These are phyloP conservation scores for Galemys pyrenaicus DNA, from an alignment of 2,113 vertebrate genomes.

Conservation along the genomic window DNA sequence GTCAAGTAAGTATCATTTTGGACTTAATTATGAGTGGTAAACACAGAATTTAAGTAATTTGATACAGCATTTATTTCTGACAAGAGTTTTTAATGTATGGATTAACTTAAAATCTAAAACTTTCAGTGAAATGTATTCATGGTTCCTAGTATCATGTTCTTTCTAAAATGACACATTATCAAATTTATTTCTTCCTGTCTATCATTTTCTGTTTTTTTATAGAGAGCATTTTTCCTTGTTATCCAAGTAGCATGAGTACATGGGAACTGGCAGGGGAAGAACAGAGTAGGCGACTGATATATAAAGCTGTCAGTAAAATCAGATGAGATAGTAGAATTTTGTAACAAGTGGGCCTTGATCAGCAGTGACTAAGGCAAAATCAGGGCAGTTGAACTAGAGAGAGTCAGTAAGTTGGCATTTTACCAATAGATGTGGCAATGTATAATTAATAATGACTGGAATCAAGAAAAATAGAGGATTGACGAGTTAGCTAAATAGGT, in stretches of 20 bases:
- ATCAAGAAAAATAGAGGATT: not conserved
- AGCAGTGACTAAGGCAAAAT: not conserved
- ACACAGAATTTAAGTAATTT: slow-evolving; percentile 30
- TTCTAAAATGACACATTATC: slow-evolving; percentile 1
- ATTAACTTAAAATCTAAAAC: slow-evolving; percentile 43
- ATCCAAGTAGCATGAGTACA: not conserved
- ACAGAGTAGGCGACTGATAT: not conserved
- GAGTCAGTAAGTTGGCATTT: not conserved
- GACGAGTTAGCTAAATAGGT: not conserved
- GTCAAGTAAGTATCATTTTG: slow-evolving; percentile 44
- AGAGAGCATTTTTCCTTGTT: not conserved
- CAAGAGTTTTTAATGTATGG: slow-evolving; percentile 12
- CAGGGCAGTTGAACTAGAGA: not conserved
- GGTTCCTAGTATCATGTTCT: not conserved
- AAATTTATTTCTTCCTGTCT: not conserved
- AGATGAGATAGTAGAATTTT: slow-evolving; percentile 1
- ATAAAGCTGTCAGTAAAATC: not conserved
- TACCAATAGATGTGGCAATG: not conserved
- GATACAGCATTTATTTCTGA: not conserved
- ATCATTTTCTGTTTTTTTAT: not conserved
- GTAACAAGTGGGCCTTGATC: not conserved
- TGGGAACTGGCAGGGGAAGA: not conserved
- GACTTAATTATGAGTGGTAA: not conserved
- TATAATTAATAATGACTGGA: not conserved
- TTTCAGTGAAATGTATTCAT: slow-evolving; percentile 53